Conservation (phyloP, 2,888 invertebrate species). For the Phoronis australis region DNA sequence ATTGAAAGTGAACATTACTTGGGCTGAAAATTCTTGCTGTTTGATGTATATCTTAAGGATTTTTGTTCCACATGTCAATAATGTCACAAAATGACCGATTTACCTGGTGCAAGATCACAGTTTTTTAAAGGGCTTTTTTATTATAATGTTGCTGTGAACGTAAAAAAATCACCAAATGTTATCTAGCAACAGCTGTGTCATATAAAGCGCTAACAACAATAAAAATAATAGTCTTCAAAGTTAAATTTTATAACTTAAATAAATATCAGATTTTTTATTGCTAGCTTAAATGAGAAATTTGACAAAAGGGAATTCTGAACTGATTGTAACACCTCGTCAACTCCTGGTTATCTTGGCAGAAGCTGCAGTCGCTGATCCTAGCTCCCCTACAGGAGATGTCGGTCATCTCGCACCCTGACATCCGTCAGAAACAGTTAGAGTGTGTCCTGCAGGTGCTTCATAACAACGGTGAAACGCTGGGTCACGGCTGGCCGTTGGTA, state of each 20-base stretch:
- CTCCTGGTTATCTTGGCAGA: constrained; percentile 53
- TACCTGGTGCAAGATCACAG: too few relatives aligned
- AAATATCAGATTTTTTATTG: neutral
- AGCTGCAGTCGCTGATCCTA: constrained; percentile 77
- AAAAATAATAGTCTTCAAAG: neutral
- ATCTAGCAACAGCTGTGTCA: too few relatives aligned
- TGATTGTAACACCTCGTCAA: neutral
- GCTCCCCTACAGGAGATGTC: constrained; percentile 89
- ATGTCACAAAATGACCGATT: too few relatives aligned
- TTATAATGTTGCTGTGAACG: too few relatives aligned
- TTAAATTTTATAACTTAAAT: neutral
- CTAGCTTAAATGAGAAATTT: neutral
- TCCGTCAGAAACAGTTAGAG: constrained; percentile 88
- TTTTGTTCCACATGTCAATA: too few relatives aligned
- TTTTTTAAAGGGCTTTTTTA: too few relatives aligned
- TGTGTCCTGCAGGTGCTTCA: constrained; percentile 90
- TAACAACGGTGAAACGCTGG: constrained; percentile 83
- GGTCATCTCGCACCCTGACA: constrained; percentile 84
- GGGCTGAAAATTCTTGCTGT: too few relatives aligned
- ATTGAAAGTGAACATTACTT: too few relatives aligned
- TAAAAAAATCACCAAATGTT: too few relatives aligned
- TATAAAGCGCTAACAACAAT: neutral
- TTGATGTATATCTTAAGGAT: too few relatives aligned
- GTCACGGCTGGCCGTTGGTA: constrained; percentile 91
- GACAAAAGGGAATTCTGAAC: neutral